A percentile compares a stretch with the other conserved stretches of the same genome.
Conservation (phyloP, 92 coral and sea anemone species). For the Heliopora coerulea region DNA sequence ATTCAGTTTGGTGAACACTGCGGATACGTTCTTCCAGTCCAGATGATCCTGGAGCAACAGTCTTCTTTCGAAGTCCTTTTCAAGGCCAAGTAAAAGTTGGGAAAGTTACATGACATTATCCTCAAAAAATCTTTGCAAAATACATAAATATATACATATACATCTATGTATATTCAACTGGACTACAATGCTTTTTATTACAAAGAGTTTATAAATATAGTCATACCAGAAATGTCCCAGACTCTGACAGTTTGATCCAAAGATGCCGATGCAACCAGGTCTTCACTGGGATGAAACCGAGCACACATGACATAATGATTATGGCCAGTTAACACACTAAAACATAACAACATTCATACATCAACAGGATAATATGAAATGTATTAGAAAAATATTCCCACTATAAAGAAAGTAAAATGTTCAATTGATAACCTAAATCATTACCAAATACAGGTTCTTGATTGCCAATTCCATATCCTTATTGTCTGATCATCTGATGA, state of each 20-base stretch:
- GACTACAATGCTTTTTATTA: no score
- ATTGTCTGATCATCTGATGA: slow-evolving; percentile 98
- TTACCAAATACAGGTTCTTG: slow-evolving; percentile 95
- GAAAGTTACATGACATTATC: slow-evolving; percentile 1
- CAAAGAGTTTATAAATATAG: no score
- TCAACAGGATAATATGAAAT: no score
- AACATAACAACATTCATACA: slow-evolving; percentile 8
- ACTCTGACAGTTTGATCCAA: slow-evolving; percentile 98
- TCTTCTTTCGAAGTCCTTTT: slow-evolving; percentile 94
- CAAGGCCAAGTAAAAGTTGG: neutral
- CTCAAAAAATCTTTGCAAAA: neutral
- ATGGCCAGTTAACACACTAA: slow-evolving; percentile 93
- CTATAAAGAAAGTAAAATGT: no score
- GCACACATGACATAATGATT: slow-evolving; percentile 99
- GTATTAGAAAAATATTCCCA: no score
- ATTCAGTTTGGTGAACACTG: slow-evolving; percentile 91
- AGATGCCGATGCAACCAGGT: slow-evolving; percentile 93
- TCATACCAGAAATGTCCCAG: slow-evolving; percentile 93
- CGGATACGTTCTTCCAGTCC: slow-evolving; percentile 92
- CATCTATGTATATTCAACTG: no score
- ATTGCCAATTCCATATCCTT: slow-evolving; percentile 99
- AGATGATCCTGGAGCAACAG: slow-evolving; percentile 91
- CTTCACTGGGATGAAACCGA: slow-evolving; percentile 93
- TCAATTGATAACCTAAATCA: no score
- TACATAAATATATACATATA: no score